Base-by-base conservation (phyloP, 1,140 invertebrate species). In the Hycleus phaleratus region DNA sequence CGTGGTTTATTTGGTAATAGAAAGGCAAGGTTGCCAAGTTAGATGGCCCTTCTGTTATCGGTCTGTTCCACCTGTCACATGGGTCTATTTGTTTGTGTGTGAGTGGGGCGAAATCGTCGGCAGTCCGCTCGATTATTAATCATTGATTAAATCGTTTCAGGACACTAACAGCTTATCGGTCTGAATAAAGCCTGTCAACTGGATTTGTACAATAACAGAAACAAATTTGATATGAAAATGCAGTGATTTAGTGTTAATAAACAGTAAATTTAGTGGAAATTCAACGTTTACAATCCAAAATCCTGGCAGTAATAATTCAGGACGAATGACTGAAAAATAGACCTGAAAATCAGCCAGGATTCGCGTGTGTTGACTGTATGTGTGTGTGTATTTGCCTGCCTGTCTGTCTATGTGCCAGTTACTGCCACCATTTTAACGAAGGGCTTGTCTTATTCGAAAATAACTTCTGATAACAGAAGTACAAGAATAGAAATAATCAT, bases 111-210 rank as follows among this genome's bases (percentile, higher is more conserved):
- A 32, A 32, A 32, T 32, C 7, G 32, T 32, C 32, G 7, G 32
- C 7, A 32, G 32, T 32, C 32, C 32, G 32, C 32, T 59, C 59
- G 65, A 66, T 67, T 59, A 67, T 69, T 67, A 67, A 67, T 69
- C 67, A 67, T 69, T 66, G 67, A 69, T 67, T 63, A 50, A 57
- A 53, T 47, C 38, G 39, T 25, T 42, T 56, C 46, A 44, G 32
- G 45, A 42, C 43, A 56, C 48, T 56, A 54, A 61, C 52, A 46
- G 46, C 59, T 52, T 52, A 48, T 26, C 11, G 43, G 24, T 48
- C 18, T 18, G 18, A 18, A 18, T 18, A 18, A 18, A 18, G 18
- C 18, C 18, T 18, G 18, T 18, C 18, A 18, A 18, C 18, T 18
- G 18, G 18, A 18, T 18, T 18, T 18, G 18, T 18, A 18, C 18